A percentile compares a stretch with the other conserved stretches of the same genome.
Evolutionary conservation across 2,113 vertebrate genomes (phyloP).

Genomic region (Ginglymostoma cirratum): DNA sequence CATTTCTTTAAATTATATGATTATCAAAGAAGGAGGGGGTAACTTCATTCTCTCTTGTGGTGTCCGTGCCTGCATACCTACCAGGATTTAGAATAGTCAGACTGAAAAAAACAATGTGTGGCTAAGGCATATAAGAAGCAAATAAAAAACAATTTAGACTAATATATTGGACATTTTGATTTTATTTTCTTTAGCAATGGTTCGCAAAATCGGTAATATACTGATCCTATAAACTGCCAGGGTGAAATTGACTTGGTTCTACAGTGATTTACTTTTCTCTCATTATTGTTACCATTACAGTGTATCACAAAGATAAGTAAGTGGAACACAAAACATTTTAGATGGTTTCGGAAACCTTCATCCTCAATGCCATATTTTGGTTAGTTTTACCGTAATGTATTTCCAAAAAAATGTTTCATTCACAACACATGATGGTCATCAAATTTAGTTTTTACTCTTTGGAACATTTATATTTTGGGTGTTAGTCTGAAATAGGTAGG

Average conservation of each 20-base stretch:
- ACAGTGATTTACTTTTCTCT: background rate
- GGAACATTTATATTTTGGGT: background rate
- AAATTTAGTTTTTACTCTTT: background rate
- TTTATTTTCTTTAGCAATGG: background rate
- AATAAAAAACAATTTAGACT: background rate
- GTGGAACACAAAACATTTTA: background rate
- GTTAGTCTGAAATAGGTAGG: background rate
- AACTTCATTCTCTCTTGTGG: background rate
- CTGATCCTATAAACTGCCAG: background rate
- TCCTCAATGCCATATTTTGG: background rate
- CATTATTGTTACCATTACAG: background rate
- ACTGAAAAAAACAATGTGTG: background rate
- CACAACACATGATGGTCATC: background rate
- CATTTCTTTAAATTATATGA: background rate
- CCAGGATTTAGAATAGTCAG: background rate
- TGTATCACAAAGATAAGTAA: background rate
- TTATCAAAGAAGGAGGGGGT: background rate
- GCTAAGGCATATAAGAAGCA: background rate
- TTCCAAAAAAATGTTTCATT: background rate
- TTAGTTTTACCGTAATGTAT: background rate
- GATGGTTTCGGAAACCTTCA: background rate
- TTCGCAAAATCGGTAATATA: background rate
- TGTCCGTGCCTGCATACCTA: background rate
- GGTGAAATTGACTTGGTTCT: background rate
- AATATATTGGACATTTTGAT: background rate